Evolutionary conservation across 2,113 vertebrate species (phyloP), one percentile per base, ranked within the genome.

Genomic region (Propithecus coquereli): DNA sequence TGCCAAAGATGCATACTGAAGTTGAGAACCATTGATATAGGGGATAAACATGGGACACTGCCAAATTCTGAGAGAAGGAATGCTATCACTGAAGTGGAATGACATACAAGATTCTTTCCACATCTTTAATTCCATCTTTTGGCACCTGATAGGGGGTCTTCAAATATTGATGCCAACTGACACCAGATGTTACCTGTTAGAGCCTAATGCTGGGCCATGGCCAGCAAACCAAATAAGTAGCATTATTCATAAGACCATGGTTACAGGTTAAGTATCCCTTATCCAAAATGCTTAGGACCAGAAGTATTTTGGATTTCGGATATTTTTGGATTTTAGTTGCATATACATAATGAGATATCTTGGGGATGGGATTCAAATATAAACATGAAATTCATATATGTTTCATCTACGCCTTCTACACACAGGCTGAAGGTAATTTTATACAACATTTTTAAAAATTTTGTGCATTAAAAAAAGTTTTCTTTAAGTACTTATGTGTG

Each of bases 131-230:
- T 94, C 74, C 37, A 94, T 85, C 70, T 81, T 73, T 66, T 61
- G 88, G 59, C 43, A 91, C 14, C 80, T 87, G 83, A 87, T 25
- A 76, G 70, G 34, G 34, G 9, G 37, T 76, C 47, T 91, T 87
- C 92, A 96, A 80, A 68, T 82, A 91, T 40, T 88, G 81, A 94
- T 25, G 76, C 74, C 59, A 73, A 52, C 34, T 74, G 59, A 76
- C 8, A 91, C 66, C 82, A 83, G 82, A 91, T 54, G 83, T 88
- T 83, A 68, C 50, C 59, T 54, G 68, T 61, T 59, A 91, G 54
- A 54, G 47, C 37, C 74, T 59, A 59, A 37, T 18, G 43, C 22
- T 43, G 6, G 87, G 11, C 8, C 22, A 10, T 14, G n/a, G 40
- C 47, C 82, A 77, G 57, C 68, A 76, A 50, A 68, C 27, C 25